Evolutionary conservation across 2,888 invertebrate species (phyloP).

Genomic region (Cryptosula pallasiana): DNA sequence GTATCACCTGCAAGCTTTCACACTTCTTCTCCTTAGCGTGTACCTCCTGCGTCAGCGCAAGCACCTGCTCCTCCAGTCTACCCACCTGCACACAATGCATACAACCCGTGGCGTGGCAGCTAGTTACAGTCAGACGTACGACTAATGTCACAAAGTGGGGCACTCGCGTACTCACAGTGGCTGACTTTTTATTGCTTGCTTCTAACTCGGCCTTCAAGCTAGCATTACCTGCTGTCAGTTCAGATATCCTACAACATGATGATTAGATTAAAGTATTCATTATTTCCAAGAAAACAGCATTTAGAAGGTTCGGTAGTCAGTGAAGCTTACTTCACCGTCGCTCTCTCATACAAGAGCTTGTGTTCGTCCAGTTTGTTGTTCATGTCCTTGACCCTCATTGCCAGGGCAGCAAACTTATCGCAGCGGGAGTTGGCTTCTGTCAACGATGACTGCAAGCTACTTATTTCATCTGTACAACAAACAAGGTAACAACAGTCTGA

Average conservation of each 20-base stretch:
- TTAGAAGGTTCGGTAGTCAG: too few relatives aligned
- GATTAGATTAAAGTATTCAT: too few relatives aligned
- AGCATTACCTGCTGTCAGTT: neutral
- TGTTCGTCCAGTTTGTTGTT: neutral
- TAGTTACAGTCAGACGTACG: neutral
- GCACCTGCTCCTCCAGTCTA: constrained; percentile 15
- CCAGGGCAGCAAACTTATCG: neutral
- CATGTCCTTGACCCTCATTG: neutral
- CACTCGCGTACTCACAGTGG: neutral
- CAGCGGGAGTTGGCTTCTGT: neutral
- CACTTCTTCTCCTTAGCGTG: constrained; percentile 25
- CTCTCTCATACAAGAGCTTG: neutral
- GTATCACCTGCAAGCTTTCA: constrained; percentile 34
- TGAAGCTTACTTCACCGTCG: neutral
- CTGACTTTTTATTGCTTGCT: neutral
- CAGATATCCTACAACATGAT: neutral
- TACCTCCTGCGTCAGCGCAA: constrained; percentile 23
- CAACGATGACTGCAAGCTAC: neutral
- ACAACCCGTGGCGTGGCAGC: neutral
- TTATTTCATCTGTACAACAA: neutral
- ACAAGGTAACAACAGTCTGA: too few relatives aligned
- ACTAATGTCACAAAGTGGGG: neutral
- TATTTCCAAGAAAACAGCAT: too few relatives aligned
- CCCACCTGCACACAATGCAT: neutral
- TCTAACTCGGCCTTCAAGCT: neutral